These are phyloP conservation scores for Eumacrocentrus americanus DNA, from an alignment of 2,888 invertebrate genomes.

Conservation along the genomic window DNA sequence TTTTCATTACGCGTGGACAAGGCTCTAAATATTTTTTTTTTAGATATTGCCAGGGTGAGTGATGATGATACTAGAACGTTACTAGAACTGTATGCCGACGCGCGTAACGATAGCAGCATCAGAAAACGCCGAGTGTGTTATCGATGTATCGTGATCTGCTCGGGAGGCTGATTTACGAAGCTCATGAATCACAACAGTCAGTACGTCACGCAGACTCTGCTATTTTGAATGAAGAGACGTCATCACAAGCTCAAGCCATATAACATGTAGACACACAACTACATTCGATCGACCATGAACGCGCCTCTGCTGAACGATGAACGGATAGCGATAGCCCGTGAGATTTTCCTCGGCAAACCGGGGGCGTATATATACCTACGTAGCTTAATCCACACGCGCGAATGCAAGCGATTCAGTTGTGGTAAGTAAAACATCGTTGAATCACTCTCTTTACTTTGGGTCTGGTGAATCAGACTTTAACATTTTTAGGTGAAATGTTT, in stretches of 20 bases:
- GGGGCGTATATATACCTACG: neutral
- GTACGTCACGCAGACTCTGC: neutral
- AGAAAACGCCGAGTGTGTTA: slow-evolving; percentile 15
- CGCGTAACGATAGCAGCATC: slow-evolving; percentile 9
- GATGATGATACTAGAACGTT: neutral
- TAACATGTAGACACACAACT: neutral
- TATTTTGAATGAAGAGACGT: slow-evolving; percentile 19
- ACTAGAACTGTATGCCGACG: neutral
- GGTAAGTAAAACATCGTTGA: neutral
- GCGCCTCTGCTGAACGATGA: slow-evolving; percentile 1
- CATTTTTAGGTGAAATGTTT: slow-evolving; percentile 6
- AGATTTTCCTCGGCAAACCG: neutral
- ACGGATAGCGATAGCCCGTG: slow-evolving; percentile 1
- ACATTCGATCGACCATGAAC: slow-evolving; percentile 12
- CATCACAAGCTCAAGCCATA: neutral
- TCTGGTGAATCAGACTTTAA: slow-evolving; percentile 17
- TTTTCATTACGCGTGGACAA: slow-evolving; percentile 3
- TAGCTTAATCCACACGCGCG: neutral
- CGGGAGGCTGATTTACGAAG: slow-evolving; percentile 2
- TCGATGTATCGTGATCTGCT: slow-evolving; percentile 7
- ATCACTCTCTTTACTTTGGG: slow-evolving; percentile 5
- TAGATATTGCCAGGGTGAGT: slow-evolving; percentile 21
- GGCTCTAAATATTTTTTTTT: slow-evolving; percentile 8
- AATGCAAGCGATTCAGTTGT: slow-evolving; percentile 3
- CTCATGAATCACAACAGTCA: slow-evolving; percentile 10